A percentile compares a stretch with the other conserved stretches of the same genome.
phyloP scores from a whole-genome alignment of 2,113 vertebrate species.

The Cygnus atratus region DNA sequence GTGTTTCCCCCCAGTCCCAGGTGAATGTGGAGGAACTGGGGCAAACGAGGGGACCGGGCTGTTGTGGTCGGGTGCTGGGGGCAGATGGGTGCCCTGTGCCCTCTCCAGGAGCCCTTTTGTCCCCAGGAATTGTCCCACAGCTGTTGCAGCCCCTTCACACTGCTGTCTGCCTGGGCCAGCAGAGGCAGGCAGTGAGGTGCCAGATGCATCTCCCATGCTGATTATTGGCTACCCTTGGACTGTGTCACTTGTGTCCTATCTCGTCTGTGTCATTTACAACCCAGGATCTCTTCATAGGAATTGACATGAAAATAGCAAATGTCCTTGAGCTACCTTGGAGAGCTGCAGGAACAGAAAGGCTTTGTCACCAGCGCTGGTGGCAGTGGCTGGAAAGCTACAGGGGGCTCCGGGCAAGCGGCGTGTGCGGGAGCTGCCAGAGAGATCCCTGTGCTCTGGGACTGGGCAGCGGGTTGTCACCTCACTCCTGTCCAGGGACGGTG shows the following conservation, averaged over 20 bases:
- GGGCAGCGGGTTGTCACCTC: not conserved
- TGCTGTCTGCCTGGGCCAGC: not conserved
- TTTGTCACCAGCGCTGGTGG: fast-evolving
- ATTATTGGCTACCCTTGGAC: not conserved
- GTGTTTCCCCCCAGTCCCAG: not conserved
- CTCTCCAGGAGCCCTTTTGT: not conserved
- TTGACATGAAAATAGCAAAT: not conserved
- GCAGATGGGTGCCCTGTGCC: not conserved
- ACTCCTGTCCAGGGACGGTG: not conserved
- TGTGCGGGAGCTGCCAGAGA: not conserved
- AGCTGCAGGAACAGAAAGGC: fast-evolving
- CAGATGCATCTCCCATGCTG: no score
- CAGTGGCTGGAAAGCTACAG: not conserved
- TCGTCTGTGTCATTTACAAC: not conserved
- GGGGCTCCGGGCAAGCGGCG: not conserved
- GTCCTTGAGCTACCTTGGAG: not conserved
- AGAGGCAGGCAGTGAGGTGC: not conserved
- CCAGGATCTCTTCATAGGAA: not conserved
- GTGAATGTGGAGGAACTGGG: not conserved
- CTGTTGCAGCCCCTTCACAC: not conserved
- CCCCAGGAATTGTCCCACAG: not conserved
- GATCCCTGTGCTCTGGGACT: not conserved
- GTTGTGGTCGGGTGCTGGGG: not conserved
- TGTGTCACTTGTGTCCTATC: not conserved
- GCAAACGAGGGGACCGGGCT: fast-evolving